Conservation (phyloP, 1,140 invertebrate species). For the Cepaea nemoralis region DNA sequence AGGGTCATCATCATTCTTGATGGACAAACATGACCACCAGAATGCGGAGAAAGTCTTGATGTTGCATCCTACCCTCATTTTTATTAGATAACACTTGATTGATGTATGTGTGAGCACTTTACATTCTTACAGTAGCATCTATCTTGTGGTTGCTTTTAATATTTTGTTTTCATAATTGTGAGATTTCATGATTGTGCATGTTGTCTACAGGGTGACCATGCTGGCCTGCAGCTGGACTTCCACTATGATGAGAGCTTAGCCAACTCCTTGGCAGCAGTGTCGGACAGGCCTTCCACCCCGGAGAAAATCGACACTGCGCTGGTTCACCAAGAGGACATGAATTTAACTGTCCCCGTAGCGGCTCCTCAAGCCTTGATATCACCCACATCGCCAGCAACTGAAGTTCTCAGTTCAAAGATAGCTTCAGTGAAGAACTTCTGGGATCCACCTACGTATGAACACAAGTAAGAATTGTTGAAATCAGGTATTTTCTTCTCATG, state of each 20-base stretch:
- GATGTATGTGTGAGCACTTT: too few relatives aligned
- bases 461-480: conserved; percentile 2
- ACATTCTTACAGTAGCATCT: too few relatives aligned
- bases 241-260: conserved; percentile 79
- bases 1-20: too few relatives aligned
- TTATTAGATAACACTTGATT: too few relatives aligned
- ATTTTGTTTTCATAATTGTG: too few relatives aligned
- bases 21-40: too few relatives aligned
- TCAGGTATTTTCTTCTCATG: too few relatives aligned
- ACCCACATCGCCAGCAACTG: conserved; percentile 81
- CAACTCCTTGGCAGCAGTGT: conserved; percentile 68
- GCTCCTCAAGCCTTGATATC: conserved; percentile 70
- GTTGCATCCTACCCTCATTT: too few relatives aligned
- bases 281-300: conserved; percentile 73
- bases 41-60: too few relatives aligned
- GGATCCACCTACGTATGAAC: conserved; percentile 75
- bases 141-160: too few relatives aligned
- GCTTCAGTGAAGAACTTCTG: conserved; percentile 91
- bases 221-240: conserved; percentile 92
- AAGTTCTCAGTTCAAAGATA: conserved; percentile 93
- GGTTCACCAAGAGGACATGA: conserved; percentile 68
- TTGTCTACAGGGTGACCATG: conserved; percentile 76
- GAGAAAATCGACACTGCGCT: conserved; percentile 75
- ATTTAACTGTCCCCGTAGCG: conserved; percentile 67
- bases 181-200: too few relatives aligned